Evolutionary conservation across 2,888 invertebrate species (phyloP), one percentile per base, ranked within the genome.

Genomic region (Aspidapion aeneum): DNA sequence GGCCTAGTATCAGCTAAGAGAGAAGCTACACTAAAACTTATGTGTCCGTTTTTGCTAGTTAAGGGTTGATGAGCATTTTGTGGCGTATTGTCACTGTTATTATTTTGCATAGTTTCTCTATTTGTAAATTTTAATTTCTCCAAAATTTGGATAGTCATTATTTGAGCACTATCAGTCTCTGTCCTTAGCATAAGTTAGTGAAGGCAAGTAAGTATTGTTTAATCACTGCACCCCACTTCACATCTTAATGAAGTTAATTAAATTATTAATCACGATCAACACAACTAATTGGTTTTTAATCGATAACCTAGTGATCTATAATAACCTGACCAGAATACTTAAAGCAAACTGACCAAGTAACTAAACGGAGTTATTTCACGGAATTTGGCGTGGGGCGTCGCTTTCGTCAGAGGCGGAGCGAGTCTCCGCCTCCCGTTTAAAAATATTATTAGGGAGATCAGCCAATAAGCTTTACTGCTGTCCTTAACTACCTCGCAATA

Each of bases 11-110:
- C 94, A 17, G 93, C 89, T 70, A 96, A 81, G 69, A 94, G 85
- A 0, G 94, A 92, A 3, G 94, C 93, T 70, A 95, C 94, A 80
- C 94, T 92, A 83, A 96, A 95, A 81, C 89, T 90, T 75, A 90
- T 87, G 72, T 89, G 83, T 68, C 88, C 87, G 66, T 86, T 83
- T 75, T 89, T 89, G 64, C 73, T 76, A 51, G 74, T 71, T 63
- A 75, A 72, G 67, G 70, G 68, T 67, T 72, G 74, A 58, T 69
- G 70, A 54, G 70, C 72, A 63, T 62, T 63, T 9, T 58, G 58
- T 56, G 64, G 61, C 58, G 61, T 64, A 48, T 64, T 55, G 21
- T 56, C 57, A 64, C 64, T 63, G 21, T 63, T 66, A 55, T 61
- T 55, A 51, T 63, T 64, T 66, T 73, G 76, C 79, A 78, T 79